These are phyloP conservation scores for Brachyalestes nurse DNA, from an alignment of 2,797 vertebrate species.

Conservation along the genomic window DNA sequence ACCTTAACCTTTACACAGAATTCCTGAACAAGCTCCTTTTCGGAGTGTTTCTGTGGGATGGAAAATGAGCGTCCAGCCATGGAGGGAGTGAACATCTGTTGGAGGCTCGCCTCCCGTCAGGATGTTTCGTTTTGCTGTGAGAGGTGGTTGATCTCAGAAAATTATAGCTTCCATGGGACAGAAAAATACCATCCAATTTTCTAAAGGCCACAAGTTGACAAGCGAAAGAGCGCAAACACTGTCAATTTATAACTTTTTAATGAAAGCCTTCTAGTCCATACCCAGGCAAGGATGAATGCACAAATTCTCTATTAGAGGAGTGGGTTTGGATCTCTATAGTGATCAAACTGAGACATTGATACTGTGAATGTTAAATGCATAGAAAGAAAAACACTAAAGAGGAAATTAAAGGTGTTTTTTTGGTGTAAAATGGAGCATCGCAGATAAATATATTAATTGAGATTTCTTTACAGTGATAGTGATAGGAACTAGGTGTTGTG, in stretches of 20 bases:
- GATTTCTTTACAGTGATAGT: background rate
- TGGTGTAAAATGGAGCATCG: no score
- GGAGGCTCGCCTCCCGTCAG: constrained; percentile 39
- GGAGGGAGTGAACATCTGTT: constrained; percentile 54
- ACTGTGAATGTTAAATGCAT: no score
- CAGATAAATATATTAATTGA: background rate
- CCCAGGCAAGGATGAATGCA: constrained; percentile 7
- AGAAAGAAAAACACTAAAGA: no score
- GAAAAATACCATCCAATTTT: constrained; percentile 51
- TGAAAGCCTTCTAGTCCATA: constrained; percentile 38
- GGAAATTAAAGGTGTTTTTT: no score
- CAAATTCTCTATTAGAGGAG: constrained; percentile 1
- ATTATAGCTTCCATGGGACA: constrained; percentile 57
- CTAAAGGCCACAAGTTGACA: constrained; percentile 51
- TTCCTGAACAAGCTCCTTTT: constrained; percentile 48
- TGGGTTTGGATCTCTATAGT: background rate
- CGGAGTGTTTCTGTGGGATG: constrained; percentile 52
- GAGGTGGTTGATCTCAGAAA: constrained; percentile 53
- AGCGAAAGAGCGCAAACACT: constrained; percentile 50
- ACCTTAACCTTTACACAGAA: constrained; percentile 32
- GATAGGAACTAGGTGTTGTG: no score
- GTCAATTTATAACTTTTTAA: constrained; percentile 57
- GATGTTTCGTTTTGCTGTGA: constrained; percentile 54
- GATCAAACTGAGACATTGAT: background rate
- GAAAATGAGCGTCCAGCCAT: constrained; percentile 47